Evolutionary conservation across 2,888 invertebrate species (phyloP).

Genomic region (Machimus atricapillus): DNA sequence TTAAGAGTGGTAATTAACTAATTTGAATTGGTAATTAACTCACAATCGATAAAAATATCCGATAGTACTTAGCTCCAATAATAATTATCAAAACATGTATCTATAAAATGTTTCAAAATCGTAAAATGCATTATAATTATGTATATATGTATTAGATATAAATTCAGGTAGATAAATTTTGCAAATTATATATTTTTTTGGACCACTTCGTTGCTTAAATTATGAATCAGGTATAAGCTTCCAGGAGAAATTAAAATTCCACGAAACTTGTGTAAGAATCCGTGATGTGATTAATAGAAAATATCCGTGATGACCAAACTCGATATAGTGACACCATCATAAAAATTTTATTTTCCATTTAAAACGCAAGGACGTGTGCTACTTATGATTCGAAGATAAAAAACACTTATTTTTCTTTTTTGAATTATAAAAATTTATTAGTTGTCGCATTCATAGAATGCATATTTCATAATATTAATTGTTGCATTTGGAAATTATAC

Average conservation of each 20-base stretch:
- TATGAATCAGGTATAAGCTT: neutral
- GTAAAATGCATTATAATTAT: neutral
- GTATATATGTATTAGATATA: too few relatives aligned
- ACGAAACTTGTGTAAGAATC: neutral
- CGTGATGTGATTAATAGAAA: neutral
- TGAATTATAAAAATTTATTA: neutral
- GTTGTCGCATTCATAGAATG: slow-evolving; percentile 21
- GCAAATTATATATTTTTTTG: neutral
- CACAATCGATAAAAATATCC: neutral
- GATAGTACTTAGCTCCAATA: too few relatives aligned
- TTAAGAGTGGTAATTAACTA: neutral
- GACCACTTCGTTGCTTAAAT: neutral
- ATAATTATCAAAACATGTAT: too few relatives aligned
- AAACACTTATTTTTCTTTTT: neutral
- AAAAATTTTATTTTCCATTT: neutral
- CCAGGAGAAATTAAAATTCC: neutral
- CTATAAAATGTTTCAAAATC: neutral
- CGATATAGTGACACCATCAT: neutral
- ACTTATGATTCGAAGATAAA: neutral
- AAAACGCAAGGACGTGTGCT: neutral
- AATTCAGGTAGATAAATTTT: neutral
- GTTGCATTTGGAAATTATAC: neutral
- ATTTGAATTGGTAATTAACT: neutral
- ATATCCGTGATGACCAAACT: neutral
- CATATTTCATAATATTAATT: neutral